Conservation (phyloP, 2,113 vertebrate species). For the Oncorhynchus keta region DNA sequence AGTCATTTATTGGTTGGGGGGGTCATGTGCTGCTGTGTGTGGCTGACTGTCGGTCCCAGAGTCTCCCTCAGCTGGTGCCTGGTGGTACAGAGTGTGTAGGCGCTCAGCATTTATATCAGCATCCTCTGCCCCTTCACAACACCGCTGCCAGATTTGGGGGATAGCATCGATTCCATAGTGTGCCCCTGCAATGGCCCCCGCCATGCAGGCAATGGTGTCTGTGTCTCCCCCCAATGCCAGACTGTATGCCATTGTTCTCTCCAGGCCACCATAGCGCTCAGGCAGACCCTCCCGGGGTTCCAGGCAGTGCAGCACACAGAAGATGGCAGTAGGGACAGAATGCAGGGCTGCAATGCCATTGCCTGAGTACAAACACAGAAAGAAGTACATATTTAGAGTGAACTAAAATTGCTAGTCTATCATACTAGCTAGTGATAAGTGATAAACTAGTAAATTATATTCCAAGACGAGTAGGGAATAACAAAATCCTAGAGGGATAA, state of each 20-base stretch:
- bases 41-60: conserved; percentile 30
- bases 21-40: neutral
- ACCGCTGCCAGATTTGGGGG: conserved; percentile 82
- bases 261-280: conserved; percentile 80
- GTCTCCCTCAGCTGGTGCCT: conserved; percentile 36
- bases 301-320: conserved; percentile 93
- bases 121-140: conserved; percentile 89
- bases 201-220: conserved; percentile 84
- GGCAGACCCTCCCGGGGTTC: conserved; percentile 85
- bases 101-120: conserved; percentile 79
- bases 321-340: conserved; percentile 96
- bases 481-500: neutral
- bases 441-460: neutral
- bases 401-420: too few relatives aligned
- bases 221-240: conserved; percentile 97
- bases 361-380: conserved; percentile 66
- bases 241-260: conserved; percentile 76
- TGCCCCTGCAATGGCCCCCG: conserved; percentile 85
- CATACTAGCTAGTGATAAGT: neutral
- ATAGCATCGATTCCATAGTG: conserved; percentile 89
- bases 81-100: conserved; percentile 81
- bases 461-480: neutral
- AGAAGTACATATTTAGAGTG: neutral
- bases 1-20: too few relatives aligned
- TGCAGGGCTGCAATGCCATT: conserved; percentile 93